These are phyloP conservation scores for Willisornis vidua DNA, from an alignment of 2,113 vertebrate species.

Conservation along the genomic window DNA sequence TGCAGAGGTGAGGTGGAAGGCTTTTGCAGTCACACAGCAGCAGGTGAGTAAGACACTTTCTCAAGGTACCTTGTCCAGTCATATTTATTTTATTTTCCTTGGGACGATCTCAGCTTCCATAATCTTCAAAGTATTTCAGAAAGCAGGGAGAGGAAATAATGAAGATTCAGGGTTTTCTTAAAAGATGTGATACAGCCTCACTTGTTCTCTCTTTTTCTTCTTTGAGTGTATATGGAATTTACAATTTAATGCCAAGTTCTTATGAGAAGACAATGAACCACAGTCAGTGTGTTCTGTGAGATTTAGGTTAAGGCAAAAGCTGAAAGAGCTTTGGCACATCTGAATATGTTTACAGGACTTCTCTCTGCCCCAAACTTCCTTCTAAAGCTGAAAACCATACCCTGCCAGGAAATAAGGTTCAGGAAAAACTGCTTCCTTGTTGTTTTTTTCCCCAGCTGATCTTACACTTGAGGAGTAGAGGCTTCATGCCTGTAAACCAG, in stretches of 20 bases:
- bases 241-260: background rate
- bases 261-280: background rate
- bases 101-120: conserved; percentile 37
- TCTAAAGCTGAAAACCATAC: background rate
- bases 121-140: conserved; percentile 27
- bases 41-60: conserved; percentile 10
- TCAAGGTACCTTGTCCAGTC: conserved; percentile 12
- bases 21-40: conserved; percentile 37
- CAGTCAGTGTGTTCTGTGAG: background rate
- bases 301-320: background rate
- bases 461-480: background rate
- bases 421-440: conserved; percentile 1
- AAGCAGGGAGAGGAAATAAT: background rate
- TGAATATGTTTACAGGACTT: background rate
- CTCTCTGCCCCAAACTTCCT: background rate
- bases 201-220: background rate
- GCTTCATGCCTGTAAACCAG: background rate
- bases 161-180: background rate
- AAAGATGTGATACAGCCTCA: background rate
- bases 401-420: background rate
- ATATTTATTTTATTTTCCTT: conserved; percentile 48
- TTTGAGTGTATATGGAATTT: background rate
- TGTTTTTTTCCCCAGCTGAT: background rate
- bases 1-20: conserved; percentile 28
- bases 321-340: background rate